These are phyloP conservation scores for Oncorhynchus tshawytscha DNA, from an alignment of 2,113 vertebrate genomes.

Conservation along the genomic window DNA sequence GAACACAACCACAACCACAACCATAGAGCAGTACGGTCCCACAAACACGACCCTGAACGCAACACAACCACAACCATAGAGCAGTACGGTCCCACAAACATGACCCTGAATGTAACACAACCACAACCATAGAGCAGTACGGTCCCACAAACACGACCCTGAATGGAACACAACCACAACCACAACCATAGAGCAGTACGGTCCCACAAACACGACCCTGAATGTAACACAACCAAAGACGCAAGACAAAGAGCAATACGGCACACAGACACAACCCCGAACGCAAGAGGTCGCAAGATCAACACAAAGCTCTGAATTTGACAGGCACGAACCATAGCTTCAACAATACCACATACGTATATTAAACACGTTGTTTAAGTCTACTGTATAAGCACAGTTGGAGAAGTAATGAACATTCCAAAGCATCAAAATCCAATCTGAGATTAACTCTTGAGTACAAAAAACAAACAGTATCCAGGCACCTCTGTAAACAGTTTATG, in stretches of 20 bases:
- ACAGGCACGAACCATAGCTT: too few relatives aligned
- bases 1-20: not conserved
- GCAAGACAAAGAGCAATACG: not conserved
- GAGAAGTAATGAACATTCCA: too few relatives aligned
- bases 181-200: not conserved
- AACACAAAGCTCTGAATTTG: conserved; percentile 11
- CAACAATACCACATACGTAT: too few relatives aligned
- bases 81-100: not conserved
- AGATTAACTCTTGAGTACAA: too few relatives aligned
- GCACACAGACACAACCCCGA: not conserved
- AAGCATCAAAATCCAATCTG: too few relatives aligned
- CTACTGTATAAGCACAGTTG: too few relatives aligned
- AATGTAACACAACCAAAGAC: conserved; percentile 1
- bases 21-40: not conserved
- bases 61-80: not conserved
- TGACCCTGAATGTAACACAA: not conserved
- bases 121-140: not conserved
- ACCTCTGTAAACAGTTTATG: conserved; percentile 1
- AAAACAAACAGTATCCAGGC: too few relatives aligned
- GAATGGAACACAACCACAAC: too few relatives aligned
- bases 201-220: too few relatives aligned
- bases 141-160: not conserved
- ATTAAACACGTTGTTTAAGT: too few relatives aligned
- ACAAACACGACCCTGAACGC: too few relatives aligned
- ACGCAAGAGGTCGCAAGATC: not conserved